A percentile compares a stretch with the other conserved stretches of the same genome.
These are phyloP conservation scores for Oscheius sp. DNA, from an alignment of 2,888 invertebrate genomes.

Conservation along the genomic window DNA sequence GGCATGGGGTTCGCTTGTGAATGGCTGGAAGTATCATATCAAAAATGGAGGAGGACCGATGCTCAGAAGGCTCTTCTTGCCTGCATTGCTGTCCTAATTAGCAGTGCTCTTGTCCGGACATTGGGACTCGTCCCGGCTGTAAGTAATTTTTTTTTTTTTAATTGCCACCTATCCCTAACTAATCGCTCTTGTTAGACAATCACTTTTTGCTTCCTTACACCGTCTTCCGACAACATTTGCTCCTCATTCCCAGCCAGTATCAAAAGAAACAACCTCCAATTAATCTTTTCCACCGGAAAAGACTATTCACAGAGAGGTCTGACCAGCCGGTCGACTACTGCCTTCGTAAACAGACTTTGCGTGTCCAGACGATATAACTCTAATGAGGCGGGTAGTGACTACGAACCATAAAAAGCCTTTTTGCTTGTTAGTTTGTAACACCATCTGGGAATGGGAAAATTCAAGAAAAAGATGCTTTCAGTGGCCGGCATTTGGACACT, in stretches of 20 bases:
- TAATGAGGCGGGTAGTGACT: too few relatives aligned
- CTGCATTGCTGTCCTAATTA: conserved; percentile 11
- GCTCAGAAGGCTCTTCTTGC: conserved; percentile 8
- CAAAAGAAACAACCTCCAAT: not conserved
- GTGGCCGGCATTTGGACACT: conserved; percentile 8
- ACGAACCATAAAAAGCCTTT: too few relatives aligned
- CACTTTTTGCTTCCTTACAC: too few relatives aligned
- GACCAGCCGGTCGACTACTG: too few relatives aligned
- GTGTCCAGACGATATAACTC: too few relatives aligned
- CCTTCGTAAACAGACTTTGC: too few relatives aligned
- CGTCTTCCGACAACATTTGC: not conserved
- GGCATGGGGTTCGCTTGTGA: conserved; percentile 35
- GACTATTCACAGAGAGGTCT: too few relatives aligned
- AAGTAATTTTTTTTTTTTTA: not conserved
- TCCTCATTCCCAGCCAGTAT: not conserved
- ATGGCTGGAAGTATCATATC: conserved; percentile 27
- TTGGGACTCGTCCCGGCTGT: conserved; percentile 17
- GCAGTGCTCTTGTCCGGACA: not conserved
- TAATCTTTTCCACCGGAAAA: not conserved
- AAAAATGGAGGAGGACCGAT: conserved; percentile 20
- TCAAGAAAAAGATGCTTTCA: not conserved
- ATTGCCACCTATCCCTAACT: not conserved
- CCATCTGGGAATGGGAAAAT: too few relatives aligned
- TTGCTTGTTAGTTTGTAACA: too few relatives aligned
- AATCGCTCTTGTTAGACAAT: not conserved